These are phyloP conservation scores for Eristalinus sepulchralis DNA, from an alignment of 2,888 invertebrate genomes.

Conservation along the genomic window DNA sequence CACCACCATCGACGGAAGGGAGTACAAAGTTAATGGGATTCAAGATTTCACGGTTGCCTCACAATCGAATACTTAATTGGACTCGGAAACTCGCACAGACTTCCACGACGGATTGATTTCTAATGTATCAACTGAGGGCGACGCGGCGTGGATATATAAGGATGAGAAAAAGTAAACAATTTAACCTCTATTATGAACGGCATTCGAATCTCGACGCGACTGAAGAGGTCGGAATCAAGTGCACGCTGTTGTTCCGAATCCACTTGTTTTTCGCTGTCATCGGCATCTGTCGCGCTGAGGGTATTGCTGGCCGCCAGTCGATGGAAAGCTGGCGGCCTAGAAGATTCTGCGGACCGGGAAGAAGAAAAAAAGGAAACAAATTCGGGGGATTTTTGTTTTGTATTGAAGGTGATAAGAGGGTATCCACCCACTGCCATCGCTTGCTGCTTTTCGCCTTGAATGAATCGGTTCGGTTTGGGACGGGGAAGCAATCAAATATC, in stretches of 20 bases:
- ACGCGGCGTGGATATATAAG: neutral
- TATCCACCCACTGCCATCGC: too few relatives aligned
- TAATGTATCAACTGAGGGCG: conserved; percentile 30
- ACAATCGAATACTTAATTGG: too few relatives aligned
- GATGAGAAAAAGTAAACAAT: conserved; percentile 48
- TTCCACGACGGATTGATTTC: conserved; percentile 14
- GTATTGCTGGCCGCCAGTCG: conserved; percentile 9
- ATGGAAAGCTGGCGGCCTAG: too few relatives aligned
- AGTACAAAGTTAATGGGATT: neutral
- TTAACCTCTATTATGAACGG: conserved; percentile 49
- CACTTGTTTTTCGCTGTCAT: conserved; percentile 56
- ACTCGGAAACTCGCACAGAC: neutral
- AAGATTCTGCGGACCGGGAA: too few relatives aligned
- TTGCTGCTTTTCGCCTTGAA: too few relatives aligned
- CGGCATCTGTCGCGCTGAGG: conserved; percentile 49
- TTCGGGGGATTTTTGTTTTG: neutral
- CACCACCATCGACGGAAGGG: neutral
- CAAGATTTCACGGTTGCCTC: neutral
- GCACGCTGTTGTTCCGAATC: conserved; percentile 41
- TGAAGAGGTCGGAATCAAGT: conserved; percentile 45
- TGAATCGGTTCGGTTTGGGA: too few relatives aligned
- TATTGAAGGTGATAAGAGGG: neutral
- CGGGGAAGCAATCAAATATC: too few relatives aligned
- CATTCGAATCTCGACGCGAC: neutral
- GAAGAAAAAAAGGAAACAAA: too few relatives aligned